These are phyloP conservation scores for Chironomus striatipennis DNA, from an alignment of 1,140 invertebrate genomes.

Conservation along the genomic window DNA sequence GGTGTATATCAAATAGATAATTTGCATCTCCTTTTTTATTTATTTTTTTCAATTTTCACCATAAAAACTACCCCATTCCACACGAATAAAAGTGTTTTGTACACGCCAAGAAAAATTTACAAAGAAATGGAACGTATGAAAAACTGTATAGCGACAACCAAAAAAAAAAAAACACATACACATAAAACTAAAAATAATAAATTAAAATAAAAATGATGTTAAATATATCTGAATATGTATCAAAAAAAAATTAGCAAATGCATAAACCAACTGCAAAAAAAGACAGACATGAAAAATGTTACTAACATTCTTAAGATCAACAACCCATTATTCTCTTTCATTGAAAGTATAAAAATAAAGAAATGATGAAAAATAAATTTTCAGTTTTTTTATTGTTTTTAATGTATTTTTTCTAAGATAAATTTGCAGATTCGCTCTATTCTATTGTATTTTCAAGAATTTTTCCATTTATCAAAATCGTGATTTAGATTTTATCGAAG, in stretches of 20 bases:
- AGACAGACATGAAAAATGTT: background rate
- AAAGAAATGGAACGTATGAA: background rate
- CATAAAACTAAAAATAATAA: no score
- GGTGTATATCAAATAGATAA: no score
- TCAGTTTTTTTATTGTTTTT: no score
- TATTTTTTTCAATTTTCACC: no score
- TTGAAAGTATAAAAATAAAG: constrained; percentile 5
- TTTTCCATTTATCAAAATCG: no score
- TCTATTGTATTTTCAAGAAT: no score
- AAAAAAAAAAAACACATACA: background rate
- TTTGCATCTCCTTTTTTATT: no score
- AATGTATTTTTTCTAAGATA: no score
- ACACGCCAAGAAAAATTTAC: background rate
- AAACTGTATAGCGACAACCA: background rate
- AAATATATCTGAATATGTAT: background rate
- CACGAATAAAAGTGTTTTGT: background rate
- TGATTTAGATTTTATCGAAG: no score
- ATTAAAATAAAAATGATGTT: background rate
- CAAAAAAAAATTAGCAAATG: background rate
- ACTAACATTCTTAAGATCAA: background rate
- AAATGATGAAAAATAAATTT: background rate
- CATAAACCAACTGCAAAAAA: background rate
- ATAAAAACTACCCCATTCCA: no score
- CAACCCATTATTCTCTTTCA: background rate
- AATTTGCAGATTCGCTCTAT: no score